Evolutionary conservation across 2,888 invertebrate genomes (phyloP).

Genomic region (Odontocolon sp.): DNA sequence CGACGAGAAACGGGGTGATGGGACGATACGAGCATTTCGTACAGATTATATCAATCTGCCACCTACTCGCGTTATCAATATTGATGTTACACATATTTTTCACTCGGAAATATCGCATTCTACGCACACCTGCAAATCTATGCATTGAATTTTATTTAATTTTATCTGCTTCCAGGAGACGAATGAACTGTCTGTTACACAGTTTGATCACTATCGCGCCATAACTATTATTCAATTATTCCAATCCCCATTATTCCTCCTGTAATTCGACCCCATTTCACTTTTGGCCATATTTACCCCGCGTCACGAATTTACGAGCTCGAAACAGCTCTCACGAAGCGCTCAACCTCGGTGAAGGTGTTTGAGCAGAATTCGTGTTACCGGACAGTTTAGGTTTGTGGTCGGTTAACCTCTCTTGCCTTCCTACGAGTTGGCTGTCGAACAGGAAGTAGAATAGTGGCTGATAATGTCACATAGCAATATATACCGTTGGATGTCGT

Average conservation of each 20-base stretch:
- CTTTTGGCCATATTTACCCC: neutral
- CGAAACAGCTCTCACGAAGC: neutral
- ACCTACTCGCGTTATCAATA: conserved; percentile 54
- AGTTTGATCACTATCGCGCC: conserved; percentile 2
- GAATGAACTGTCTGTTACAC: neutral
- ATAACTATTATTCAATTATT: conserved; percentile 41
- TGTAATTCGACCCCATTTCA: neutral
- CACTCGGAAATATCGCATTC: conserved; percentile 17
- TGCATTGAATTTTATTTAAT: conserved; percentile 22
- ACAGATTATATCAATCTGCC: conserved; percentile 55
- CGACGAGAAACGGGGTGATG: conserved; percentile 27
- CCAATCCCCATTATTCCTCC: neutral
- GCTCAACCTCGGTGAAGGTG: neutral
- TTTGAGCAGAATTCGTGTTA: conserved; percentile 11
- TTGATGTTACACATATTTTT: conserved; percentile 49
- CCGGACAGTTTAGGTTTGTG: conserved; percentile 44
- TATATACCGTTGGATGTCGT: conserved; percentile 3
- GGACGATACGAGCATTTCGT: conserved; percentile 44
- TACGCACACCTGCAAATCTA: neutral
- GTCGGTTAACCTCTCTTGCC: conserved; percentile 35
- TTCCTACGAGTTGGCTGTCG: conserved; percentile 17
- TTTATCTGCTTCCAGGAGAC: neutral
- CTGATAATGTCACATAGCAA: conserved; percentile 4
- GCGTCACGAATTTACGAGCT: neutral
- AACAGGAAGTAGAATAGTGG: conserved; percentile 22